Evolutionary conservation across 2,797 vertebrate species (phyloP).

Genomic region (Gymnoscopelus braueri): DNA sequence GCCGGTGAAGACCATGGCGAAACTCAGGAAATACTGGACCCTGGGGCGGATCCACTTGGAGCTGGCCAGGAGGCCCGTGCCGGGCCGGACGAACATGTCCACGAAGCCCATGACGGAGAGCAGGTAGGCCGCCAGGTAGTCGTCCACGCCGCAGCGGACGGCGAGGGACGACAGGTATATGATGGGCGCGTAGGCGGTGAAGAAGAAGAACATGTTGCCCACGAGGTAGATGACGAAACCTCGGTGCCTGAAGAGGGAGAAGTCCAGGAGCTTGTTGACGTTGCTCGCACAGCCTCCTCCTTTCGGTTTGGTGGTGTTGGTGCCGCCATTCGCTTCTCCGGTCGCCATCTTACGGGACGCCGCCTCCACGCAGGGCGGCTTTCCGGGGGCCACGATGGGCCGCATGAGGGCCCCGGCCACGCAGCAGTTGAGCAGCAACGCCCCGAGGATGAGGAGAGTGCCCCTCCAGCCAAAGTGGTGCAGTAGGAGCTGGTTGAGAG

Average conservation of each 20-base stretch:
- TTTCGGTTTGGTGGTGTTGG: conserved; percentile 6
- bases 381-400: conserved; percentile 53
- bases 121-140: conserved; percentile 84
- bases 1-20: conserved; percentile 81
- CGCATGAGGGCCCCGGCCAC: conserved; percentile 88
- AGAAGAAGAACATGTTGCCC: conserved; percentile 85
- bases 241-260: conserved; percentile 85
- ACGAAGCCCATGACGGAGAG: conserved; percentile 84
- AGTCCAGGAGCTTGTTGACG: conserved; percentile 75
- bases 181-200: conserved; percentile 85
- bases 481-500: conserved; percentile 83
- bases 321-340: background rate
- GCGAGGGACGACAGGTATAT: conserved; percentile 85
- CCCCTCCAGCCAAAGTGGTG: conserved; percentile 86
- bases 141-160: conserved; percentile 77
- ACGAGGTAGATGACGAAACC: conserved; percentile 88
- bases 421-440: conserved; percentile 85
- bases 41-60: conserved; percentile 81
- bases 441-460: conserved; percentile 86
- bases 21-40: conserved; percentile 86
- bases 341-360: conserved; percentile 15
- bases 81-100: conserved; percentile 84
- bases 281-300: conserved; percentile 66
- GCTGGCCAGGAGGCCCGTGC: conserved; percentile 82
- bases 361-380: background rate